Conservation (phyloP, 2,797 vertebrate genomes). For the Coracias cyanogaster region DNA sequence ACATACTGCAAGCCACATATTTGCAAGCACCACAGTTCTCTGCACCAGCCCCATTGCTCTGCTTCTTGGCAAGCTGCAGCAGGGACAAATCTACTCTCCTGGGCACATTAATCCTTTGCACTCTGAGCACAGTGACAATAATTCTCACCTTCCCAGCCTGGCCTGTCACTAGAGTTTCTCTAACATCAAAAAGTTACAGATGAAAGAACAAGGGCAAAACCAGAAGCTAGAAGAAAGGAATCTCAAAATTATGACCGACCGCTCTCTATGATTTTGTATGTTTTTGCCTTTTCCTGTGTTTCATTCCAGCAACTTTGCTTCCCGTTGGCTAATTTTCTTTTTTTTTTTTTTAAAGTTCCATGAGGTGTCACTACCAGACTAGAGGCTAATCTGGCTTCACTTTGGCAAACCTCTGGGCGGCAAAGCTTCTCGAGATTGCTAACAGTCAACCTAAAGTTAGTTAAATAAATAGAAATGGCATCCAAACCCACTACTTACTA, state of each 20-base stretch:
- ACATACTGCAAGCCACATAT: accelerated
- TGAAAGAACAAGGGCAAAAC: neutral
- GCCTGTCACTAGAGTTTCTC: neutral
- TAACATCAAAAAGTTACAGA: neutral
- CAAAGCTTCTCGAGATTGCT: neutral
- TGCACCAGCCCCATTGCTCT: neutral
- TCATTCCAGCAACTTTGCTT: neutral
- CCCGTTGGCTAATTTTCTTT: neutral
- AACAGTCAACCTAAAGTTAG: neutral
- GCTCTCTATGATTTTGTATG: neutral
- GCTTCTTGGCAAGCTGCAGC: neutral
- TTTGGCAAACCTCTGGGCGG: neutral
- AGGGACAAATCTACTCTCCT: neutral
- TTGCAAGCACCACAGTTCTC: accelerated
- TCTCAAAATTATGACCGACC: neutral
- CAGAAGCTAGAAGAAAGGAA: neutral
- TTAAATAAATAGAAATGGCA: neutral
- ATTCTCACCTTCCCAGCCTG: neutral
- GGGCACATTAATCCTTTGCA: neutral
- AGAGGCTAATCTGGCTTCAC: neutral
- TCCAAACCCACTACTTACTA: neutral
- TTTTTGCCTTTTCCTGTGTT: neutral
- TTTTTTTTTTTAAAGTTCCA: neutral
- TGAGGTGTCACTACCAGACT: neutral
- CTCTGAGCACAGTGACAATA: neutral